Percentiles rank a stretch among this genome's conserved stretches.
Conservation (phyloP, 2,113 vertebrate genomes). For the Podarcis muralis region DNA sequence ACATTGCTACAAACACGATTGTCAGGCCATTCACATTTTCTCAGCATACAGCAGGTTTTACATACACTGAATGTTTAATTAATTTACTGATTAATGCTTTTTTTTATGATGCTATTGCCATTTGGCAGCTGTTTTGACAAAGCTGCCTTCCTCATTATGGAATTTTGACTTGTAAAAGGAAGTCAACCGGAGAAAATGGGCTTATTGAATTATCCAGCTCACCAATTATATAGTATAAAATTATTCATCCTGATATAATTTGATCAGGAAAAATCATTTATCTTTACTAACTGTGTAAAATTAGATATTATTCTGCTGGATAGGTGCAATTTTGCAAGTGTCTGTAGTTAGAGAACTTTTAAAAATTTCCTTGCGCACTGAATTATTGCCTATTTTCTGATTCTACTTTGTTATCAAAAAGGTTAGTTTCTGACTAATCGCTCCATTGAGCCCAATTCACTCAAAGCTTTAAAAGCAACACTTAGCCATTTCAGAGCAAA, state of each 20-base stretch:
- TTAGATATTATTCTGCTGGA: conserved; percentile 75
- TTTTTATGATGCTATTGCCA: conserved; percentile 68
- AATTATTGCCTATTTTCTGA: conserved; percentile 71
- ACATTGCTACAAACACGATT: conserved; percentile 59
- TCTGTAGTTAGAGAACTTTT: conserved; percentile 67
- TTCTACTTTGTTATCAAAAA: conserved; percentile 67
- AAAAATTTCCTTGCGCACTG: conserved; percentile 61
- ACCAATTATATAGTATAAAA: conserved; percentile 81
- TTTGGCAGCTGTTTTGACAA: conserved; percentile 81
- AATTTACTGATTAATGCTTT: conserved; percentile 76
- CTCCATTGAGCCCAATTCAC: conserved; percentile 67
- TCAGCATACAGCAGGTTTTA: conserved; percentile 63
- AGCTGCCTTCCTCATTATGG: conserved; percentile 75
- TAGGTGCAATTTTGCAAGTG: conserved; percentile 71
- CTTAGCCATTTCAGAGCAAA: conserved; percentile 67
- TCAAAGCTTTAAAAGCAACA: conserved; percentile 58
- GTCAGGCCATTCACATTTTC: conserved; percentile 67
- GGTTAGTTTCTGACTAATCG: conserved; percentile 71
- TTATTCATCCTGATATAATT: conserved; percentile 83
- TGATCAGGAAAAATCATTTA: conserved; percentile 81
- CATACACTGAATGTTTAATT: conserved; percentile 73
- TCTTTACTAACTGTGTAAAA: conserved; percentile 79
- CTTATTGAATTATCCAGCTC: conserved; percentile 83
- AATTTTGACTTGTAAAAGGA: conserved; percentile 76
- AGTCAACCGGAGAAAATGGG: conserved; percentile 76